Evolutionary conservation across 2,113 vertebrate species (phyloP).

Genomic region (Ardeotis arabs): DNA sequence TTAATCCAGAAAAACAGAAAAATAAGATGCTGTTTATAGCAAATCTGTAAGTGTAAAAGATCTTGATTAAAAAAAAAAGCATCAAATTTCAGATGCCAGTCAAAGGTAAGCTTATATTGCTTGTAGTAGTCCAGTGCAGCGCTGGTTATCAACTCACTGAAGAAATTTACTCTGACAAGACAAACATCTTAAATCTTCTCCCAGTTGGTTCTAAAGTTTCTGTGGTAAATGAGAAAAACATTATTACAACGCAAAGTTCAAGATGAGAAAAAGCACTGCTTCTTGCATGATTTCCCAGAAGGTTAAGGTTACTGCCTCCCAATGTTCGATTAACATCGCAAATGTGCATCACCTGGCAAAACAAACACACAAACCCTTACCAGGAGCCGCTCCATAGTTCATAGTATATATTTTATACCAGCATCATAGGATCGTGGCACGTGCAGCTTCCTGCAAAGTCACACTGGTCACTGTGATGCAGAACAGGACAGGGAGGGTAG

Average conservation of each 20-base stretch:
- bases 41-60: not conserved
- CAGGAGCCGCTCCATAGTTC: not conserved
- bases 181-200: conserved; percentile 35
- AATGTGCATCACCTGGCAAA: conserved; percentile 31
- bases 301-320: not conserved
- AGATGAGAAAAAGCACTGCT: not conserved
- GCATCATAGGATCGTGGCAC: not conserved
- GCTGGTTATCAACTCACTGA: not conserved
- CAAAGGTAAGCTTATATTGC: not conserved
- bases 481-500: not conserved
- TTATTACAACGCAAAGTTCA: conserved; percentile 8
- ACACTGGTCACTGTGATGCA: not conserved
- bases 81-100: conserved; percentile 8
- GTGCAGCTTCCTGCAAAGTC: not conserved
- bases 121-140: not conserved
- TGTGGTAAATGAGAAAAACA: not conserved
- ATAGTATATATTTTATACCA: not conserved
- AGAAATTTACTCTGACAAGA: conserved; percentile 41
- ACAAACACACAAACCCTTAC: not conserved
- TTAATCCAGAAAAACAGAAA: not conserved
- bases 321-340: not conserved
- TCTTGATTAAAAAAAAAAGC: not conserved
- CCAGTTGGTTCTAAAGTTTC: not conserved
- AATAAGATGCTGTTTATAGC: not conserved
- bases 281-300: conserved; percentile 52